Base-by-base conservation (phyloP, 2,888 invertebrate genomes). In the Sympetrum striolatum region DNA sequence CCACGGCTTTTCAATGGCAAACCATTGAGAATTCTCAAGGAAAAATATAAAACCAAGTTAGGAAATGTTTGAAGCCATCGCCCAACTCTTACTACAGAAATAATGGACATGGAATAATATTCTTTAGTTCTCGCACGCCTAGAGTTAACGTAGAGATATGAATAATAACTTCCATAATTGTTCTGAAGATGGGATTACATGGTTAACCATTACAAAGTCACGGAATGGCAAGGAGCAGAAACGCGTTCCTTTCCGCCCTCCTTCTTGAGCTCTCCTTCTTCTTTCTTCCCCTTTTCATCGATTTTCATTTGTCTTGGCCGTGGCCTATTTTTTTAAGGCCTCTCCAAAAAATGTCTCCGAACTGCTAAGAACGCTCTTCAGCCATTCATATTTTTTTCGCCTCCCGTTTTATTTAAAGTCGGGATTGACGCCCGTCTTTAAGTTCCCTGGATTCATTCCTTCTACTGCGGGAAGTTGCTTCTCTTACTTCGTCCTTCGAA, bases 271-370 rank as follows among this genome's bases (percentile, higher is more conserved):
- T 22, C 81, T 82, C 35, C 22, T 31, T 64, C 60, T 31, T 64
- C 60, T 86, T 60, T n/a, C 60, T 73, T 60, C 86, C 60, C n/a
- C 64, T 60, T 86, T 37, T 64, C 37, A 86, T 86, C 86, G 86
- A 86, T 86, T 86, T 86, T 86, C 86, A 86, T 86, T 86, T 64
- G 86, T 86, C 86, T 86, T 86, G 86, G 86, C 86, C 86, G 64
- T 86, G 86, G 86, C 86, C 86, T 86, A 86, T 86, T 86, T 86
- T 86, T 86, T 86, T 86, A 86, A 86, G 86, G 86, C 60, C 86
- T 86, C 86, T 86, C 86, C 86, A 86, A 86, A 86, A 86, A 86
- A 86, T 86, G 86, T 86, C 86, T 86, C 86, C 86, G 60, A 86
- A 60, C 60, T 18, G 25, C 82, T 58, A 37, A 64, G 86, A 64